Evolutionary conservation across 2,797 vertebrate species (phyloP), one percentile per base, ranked within the genome.

Genomic region (Platalea minor): DNA sequence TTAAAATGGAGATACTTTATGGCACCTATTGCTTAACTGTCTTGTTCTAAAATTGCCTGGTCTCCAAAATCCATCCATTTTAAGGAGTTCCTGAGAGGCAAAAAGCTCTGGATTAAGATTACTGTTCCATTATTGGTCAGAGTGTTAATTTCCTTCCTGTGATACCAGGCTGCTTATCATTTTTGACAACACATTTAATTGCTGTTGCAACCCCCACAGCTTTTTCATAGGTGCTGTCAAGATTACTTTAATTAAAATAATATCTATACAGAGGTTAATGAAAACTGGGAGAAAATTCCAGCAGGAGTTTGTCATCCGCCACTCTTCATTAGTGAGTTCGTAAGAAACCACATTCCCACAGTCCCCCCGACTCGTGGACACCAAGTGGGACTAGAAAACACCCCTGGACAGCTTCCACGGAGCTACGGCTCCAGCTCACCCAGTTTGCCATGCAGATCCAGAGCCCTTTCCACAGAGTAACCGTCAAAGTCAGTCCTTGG

Each of bases 161-260:
- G 93, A 93, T 81, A 86, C 63, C 73, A 76, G 88, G 73, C 85
- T 84, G 79, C 83, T 97, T 69, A 92, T 94, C 93, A 96, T 95
- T 91, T 94, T 67, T 95, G 94, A 96, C 94, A 96, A 94, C n/a
- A 81, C 82, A 43, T 56, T 85, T 95, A 96, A 96, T 95, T 96
- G 89, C 91, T 81, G 39, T 88, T 90, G 51, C 91, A 97, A 81
- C 57, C 73, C 21, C 12, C 50, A 76, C 82, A 79, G 20, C 43
- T 96, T 91, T 93, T 93, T 94, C 93, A 86, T 19, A 90, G 80
- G 74, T 76, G 35, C 74, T 93, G 89, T 93, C 95, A 95, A 85
- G 69, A 84, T 79, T 93, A 91, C 86, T 95, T 95, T 94, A 85
- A 96, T 94, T 95, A 88, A 95, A 86, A 94, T 69, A 92, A 21